Evolutionary conservation across 2,797 vertebrate species (phyloP), one percentile per base, ranked within the genome.

Genomic region (Nasua narica): DNA sequence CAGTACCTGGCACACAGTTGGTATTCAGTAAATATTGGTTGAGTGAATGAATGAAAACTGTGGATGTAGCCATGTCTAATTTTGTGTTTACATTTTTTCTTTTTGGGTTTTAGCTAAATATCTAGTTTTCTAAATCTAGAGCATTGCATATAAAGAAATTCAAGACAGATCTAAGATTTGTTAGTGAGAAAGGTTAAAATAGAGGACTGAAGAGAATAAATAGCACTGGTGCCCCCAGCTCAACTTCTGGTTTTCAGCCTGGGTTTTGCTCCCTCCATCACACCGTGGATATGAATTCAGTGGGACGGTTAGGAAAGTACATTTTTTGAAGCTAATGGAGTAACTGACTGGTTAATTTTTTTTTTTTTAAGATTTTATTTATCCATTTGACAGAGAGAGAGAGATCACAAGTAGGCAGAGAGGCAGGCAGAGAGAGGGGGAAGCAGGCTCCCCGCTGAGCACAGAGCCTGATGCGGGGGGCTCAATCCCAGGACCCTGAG

Each of bases 81-180:
- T 95, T 76, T 94, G 5, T 78, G 9, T 78, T 79, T 48, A 23
- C 16, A 60, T 74, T 48, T 95, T 93, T 95, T 56, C 70, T 37
- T 85, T 78, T 77, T 65, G 23, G 12, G 76, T 32, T 54, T 87
- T 96, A 90, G 23, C 12, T 67, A 67, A 67, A 76, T 79, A 67
- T 62, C 15, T 32, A 32, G 32, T 90, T 93, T 95, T 95, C 60
- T 95, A 90, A 96, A 84, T 62, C 60, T 25, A 81, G 50, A 92
- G 13, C n/a, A 81, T 90, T 23, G 10, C 69, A 72, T 70, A 46
- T 95, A 81, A 90, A 70, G 46, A 83, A 96, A 48, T 54, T 92
- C 10, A 72, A 76, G 65, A 79, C 13, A 77, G 18, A 60, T 35
- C 11, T 81, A 90, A 87, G 48, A 29, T 81, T 92, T 87, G n/a